Evolutionary conservation across 2,113 vertebrate species (phyloP), one percentile per base, ranked within the genome.

Genomic region (Oriolus oriolus): DNA sequence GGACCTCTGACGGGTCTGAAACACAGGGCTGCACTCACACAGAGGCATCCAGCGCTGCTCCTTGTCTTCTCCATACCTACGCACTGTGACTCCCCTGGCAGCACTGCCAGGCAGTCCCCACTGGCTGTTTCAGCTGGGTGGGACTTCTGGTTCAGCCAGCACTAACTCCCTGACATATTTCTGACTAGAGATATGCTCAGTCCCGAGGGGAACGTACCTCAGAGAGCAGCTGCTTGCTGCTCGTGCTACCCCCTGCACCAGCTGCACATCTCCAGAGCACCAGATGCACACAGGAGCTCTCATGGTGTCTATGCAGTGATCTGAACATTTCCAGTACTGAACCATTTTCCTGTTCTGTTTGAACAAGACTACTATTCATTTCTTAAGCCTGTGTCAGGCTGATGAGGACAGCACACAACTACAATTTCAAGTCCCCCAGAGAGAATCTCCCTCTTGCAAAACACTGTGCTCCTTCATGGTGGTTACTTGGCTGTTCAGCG

Each of bases 181-280:
- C 79, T 93, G 90, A 96, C 65, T 79, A 56, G 59, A 87, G 69
- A 90, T 66, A 94, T 44, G 39, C 74, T 84, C 56, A n/a, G 52
- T 92, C 94, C 83, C 24, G 1, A 76, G 52, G 80, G 97, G 89
- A 85, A 50, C 0, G 1, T 80, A 91, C 93, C 95, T 96, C 52
- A 10, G 90, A 97, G 92, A 96, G 91, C 95, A 97, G 92, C 92
- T 96, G 96, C 90, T 95, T 83, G 69, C 81, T 73, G 77, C 77
- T 93, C 7, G 0, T 91, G 60, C 65, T 79, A 41, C 33, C 66
- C 87, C 79, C 64, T 95, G 83, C 69, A 94, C 95, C 93, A 97
- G 95, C 91, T 95, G 95, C 87, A 86, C 59, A 71, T 84, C 95
- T 93, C 91, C 6, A 3, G 84, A 92, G 82, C 83, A 97, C 93